A percentile compares a stretch with the other conserved stretches of the same genome.
These are phyloP conservation scores for Luidia sarsii DNA, from an alignment of 53 echinoderm and acorn worm species.

Conservation along the genomic window DNA sequence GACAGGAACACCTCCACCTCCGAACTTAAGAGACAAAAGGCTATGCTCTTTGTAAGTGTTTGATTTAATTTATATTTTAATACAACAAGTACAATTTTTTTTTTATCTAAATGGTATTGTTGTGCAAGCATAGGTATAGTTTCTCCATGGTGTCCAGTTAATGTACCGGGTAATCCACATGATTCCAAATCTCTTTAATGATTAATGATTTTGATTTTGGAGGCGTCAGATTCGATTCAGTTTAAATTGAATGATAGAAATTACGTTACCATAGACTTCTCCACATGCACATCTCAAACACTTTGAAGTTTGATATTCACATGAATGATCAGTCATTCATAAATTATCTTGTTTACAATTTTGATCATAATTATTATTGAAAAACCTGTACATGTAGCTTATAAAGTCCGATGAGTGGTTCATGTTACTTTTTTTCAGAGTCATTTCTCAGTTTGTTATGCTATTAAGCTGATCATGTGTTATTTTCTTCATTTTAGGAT, in stretches of 20 bases:
- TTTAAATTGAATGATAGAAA: background rate
- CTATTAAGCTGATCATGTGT: constrained; percentile 5
- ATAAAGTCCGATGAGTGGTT: background rate
- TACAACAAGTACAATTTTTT: background rate
- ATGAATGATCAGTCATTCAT: background rate
- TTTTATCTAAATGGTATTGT: background rate
- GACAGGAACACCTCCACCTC: constrained; percentile 33
- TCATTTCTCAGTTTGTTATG: background rate
- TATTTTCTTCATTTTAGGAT: background rate
- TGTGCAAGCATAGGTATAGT: background rate
- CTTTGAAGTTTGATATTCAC: background rate
- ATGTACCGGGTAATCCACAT: background rate
- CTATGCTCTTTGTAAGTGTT: constrained; percentile 45
- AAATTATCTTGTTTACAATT: background rate
- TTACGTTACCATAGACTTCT: background rate
- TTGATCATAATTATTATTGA: background rate
- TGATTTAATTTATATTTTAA: constrained; percentile 4
- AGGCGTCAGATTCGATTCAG: background rate
- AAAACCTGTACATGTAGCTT: background rate
- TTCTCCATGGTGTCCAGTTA: background rate
- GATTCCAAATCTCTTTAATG: background rate
- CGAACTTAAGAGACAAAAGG: constrained; percentile 22
- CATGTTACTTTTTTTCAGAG: background rate
- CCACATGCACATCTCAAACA: background rate
- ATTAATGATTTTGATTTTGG: background rate